Evolutionary conservation across 2,888 invertebrate species (phyloP).

Genomic region (Litoditis marina): DNA sequence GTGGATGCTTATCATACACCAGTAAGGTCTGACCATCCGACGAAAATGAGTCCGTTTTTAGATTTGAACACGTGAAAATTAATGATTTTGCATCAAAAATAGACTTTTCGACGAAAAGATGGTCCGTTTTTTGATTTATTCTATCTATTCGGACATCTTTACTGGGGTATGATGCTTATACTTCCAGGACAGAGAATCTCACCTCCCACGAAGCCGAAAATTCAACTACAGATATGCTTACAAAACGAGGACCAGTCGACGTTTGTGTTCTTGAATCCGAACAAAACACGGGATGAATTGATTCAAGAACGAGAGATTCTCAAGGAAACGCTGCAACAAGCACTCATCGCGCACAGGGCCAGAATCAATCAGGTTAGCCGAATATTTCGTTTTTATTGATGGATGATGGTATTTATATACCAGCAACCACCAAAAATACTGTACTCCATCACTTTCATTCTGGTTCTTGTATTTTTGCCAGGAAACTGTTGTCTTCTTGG

Average conservation of each 20-base stretch:
- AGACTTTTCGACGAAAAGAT: no score
- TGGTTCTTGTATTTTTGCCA: neutral
- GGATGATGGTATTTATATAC: neutral
- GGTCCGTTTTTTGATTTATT: no score
- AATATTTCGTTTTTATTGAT: neutral
- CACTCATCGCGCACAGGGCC: slow-evolving; percentile 71
- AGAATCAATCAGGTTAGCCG: slow-evolving; percentile 39
- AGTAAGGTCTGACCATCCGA: no score
- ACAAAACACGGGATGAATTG: slow-evolving; percentile 75
- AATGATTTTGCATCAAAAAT: no score
- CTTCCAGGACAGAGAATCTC: slow-evolving; percentile 85
- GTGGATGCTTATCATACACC: neutral
- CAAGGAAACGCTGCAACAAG: slow-evolving; percentile 82
- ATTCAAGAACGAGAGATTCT: slow-evolving; percentile 86
- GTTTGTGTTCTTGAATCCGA: slow-evolving; percentile 91
- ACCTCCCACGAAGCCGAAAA: slow-evolving; percentile 92
- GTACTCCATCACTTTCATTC: no score
- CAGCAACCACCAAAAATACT: no score
- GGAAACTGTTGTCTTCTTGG: no score
- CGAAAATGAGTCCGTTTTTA: no score
- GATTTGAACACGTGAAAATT: no score
- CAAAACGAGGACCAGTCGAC: slow-evolving; percentile 78
- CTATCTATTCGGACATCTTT: no score
- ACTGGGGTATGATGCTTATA: neutral
- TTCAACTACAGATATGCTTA: slow-evolving; percentile 91